Evolutionary conservation across 2,113 vertebrate species (phyloP), one percentile per base, ranked within the genome.

Genomic region (Thymallus thymallus): DNA sequence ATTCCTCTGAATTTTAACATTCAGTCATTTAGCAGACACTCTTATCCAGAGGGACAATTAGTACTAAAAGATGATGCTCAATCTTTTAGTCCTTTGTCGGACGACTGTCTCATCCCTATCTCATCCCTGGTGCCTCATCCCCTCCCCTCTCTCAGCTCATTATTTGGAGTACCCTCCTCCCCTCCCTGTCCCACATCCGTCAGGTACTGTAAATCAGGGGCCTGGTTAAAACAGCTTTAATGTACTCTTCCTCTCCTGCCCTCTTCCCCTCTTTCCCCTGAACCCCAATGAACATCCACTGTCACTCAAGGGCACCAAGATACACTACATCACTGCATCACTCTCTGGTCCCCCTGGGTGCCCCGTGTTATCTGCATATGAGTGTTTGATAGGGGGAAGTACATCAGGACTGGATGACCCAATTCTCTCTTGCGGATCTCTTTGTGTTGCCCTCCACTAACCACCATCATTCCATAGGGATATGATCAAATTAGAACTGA

Each of bases 151-250:
- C 51, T 30, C 62, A 22, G 20, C 26, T 66, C 62, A 66, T 73
- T 73, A 73, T 66, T 73, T 66, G 56, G 62, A 73, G 72, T 73
- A 22, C 62, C 72, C 61, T 12, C 14, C 41, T 26, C 45, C 62
- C 24, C 14, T 20, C 24, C 62, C 26, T 48, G 20, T 13, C 72
- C 62, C 18, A 29, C 62, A 73, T 73, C 62, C 46, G 14, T 73
- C 71, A 73, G n/a, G 46, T 73, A 22, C 41, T 65, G 72, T 73
- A 73, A 73, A 73, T 73, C 63, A 66, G 62, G n/a, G 16, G 45
- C 35, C 56, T 61, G 23, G 41, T 73, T 73, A 64, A 63, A 12
- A n/a, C 58, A 73, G 64, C 64, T 66, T 66, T 66, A 20, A 66
- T 66, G 32, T 24, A 10, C 66, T 68, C 66, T 23, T n/a, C 35